Percentiles rank a stretch among this genome's conserved stretches.
phyloP scores from a whole-genome alignment of 2,113 vertebrate species.

The Indicator maculatus region DNA sequence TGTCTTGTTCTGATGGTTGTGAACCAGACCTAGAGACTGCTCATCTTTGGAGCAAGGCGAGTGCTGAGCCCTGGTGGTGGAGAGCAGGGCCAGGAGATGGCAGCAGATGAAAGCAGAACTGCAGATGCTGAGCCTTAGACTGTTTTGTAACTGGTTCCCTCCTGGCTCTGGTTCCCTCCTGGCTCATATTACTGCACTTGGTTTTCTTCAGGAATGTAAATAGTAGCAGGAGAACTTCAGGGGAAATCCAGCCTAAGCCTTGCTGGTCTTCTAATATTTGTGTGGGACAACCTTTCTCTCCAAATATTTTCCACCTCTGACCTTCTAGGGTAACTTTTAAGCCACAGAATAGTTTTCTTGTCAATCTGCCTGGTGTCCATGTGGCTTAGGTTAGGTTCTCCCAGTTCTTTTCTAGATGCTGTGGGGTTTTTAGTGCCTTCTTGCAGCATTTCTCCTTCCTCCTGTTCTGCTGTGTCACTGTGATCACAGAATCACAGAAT shows the following conservation, averaged over 20 bases:
- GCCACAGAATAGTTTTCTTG: background rate
- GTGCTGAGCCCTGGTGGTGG: background rate
- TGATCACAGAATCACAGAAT: too few relatives aligned
- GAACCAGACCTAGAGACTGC: fast-evolving
- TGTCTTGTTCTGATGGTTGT: background rate
- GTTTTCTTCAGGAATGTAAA: conserved; percentile 17
- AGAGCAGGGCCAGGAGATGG: conserved; percentile 49
- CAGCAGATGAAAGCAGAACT: conserved; percentile 26
- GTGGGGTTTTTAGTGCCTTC: background rate
- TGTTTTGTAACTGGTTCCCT: background rate
- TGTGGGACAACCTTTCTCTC: background rate
- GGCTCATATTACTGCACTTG: background rate
- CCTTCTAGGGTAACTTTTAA: background rate
- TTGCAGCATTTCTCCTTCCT: background rate
- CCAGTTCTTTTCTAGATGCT: background rate
- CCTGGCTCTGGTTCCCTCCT: background rate
- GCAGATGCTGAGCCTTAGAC: background rate
- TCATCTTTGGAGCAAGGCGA: fast-evolving
- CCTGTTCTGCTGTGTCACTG: background rate
- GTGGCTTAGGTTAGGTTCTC: background rate
- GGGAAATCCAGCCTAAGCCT: background rate
- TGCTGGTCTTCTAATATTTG: background rate
- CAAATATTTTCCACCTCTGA: background rate
- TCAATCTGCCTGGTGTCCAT: background rate
- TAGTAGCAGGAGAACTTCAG: background rate